Evolutionary conservation across 2,888 invertebrate genomes (phyloP).

Genomic region (Drosophila acutilabella): DNA sequence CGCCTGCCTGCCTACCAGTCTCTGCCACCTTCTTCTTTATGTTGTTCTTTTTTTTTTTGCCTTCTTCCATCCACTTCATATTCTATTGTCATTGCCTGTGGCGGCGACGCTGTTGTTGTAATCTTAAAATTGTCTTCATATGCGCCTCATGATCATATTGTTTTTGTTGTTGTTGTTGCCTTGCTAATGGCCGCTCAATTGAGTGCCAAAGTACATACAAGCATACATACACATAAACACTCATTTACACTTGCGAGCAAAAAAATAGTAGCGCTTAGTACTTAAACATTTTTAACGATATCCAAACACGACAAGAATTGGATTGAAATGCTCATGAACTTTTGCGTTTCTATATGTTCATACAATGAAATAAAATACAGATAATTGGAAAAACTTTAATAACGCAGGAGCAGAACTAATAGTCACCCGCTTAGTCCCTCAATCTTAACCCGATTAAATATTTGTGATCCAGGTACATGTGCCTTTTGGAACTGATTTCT

Average conservation of each 20-base stretch:
- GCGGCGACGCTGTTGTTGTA: slow-evolving; percentile 66
- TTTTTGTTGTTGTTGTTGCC: slow-evolving; percentile 55
- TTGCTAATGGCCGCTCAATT: slow-evolving; percentile 79
- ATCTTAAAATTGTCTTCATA: slow-evolving; percentile 78
- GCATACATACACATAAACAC: slow-evolving; percentile 6
- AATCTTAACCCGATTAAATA: too few relatives aligned
- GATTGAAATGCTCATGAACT: too few relatives aligned
- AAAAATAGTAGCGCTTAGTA: background rate
- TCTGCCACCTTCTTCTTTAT: slow-evolving; percentile 2
- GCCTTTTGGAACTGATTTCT: too few relatives aligned
- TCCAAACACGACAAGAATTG: too few relatives aligned
- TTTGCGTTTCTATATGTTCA: too few relatives aligned
- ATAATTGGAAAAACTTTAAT: too few relatives aligned
- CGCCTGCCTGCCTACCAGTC: slow-evolving; percentile 29
- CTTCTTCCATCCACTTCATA: slow-evolving; percentile 66
- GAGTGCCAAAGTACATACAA: slow-evolving; percentile 75
- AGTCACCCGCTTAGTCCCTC: too few relatives aligned
- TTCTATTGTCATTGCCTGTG: slow-evolving; percentile 74
- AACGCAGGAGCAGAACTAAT: too few relatives aligned
- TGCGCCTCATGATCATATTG: slow-evolving; percentile 47
- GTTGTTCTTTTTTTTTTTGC: slow-evolving; percentile 1
- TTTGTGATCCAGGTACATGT: too few relatives aligned
- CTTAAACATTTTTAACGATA: too few relatives aligned
- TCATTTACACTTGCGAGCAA: background rate
- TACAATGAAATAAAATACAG: too few relatives aligned